A percentile compares a stretch with the other conserved stretches of the same genome.
Evolutionary conservation across 2,888 invertebrate genomes (phyloP).

Genomic region (Eupithecia subfuscata): DNA sequence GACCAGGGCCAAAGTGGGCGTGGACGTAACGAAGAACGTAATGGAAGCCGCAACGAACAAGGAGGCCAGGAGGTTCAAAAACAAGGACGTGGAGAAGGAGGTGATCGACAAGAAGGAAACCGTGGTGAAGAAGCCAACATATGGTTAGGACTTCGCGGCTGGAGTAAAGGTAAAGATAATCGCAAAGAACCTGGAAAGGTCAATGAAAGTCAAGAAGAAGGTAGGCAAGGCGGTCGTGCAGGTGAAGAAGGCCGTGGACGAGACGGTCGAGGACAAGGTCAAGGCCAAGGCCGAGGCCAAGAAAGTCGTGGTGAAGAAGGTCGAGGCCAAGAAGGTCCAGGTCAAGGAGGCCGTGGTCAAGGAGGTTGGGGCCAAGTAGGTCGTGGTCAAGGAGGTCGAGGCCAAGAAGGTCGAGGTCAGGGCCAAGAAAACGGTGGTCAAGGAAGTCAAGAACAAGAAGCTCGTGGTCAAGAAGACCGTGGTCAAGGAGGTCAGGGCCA

Average conservation of each 20-base stretch:
- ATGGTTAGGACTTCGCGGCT: conserved; percentile 28
- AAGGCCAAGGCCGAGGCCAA: neutral
- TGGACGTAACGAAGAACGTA: neutral
- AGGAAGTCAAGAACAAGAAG: neutral
- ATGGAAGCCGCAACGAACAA: conserved; percentile 8
- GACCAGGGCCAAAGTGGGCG: neutral
- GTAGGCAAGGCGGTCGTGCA: conserved; percentile 13
- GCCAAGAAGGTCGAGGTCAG: conserved; percentile 3
- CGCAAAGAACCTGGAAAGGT: conserved; percentile 2
- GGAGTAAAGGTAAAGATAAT: conserved; percentile 15
- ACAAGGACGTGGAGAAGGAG: neutral
- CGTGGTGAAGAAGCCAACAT: conserved; percentile 2
- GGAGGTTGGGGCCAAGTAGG: neutral
- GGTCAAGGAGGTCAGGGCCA: neutral
- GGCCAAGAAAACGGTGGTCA: neutral
- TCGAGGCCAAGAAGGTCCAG: neutral
- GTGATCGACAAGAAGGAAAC: conserved; percentile 9
- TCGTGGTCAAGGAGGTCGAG: conserved; percentile 12
- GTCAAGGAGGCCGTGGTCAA: neutral
- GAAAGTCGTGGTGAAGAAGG: conserved; percentile 16
- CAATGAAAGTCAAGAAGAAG: neutral
- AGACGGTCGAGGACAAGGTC: neutral
- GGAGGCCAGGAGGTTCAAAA: conserved; percentile 24
- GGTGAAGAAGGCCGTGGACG: neutral
- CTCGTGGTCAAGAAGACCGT: neutral